A percentile compares a stretch with the other conserved stretches of the same genome.
Evolutionary conservation across 2,113 vertebrate genomes (phyloP).

Genomic region (Leptocoma aspasia): DNA sequence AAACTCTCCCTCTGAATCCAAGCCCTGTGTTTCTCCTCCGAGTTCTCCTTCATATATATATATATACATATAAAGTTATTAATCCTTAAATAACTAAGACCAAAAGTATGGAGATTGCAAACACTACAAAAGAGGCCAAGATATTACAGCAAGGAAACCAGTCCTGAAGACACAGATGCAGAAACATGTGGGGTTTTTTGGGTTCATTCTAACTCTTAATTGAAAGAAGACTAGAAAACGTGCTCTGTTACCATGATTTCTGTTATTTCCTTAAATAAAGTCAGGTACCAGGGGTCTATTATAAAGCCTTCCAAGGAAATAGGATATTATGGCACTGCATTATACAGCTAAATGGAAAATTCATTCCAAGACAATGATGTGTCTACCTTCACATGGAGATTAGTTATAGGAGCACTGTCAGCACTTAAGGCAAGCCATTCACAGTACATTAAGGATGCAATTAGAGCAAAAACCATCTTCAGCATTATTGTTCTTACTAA

Average conservation of each 20-base stretch:
- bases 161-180: background rate
- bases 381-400: conserved; percentile 58
- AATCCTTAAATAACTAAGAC: background rate
- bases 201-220: background rate
- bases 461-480: conserved; percentile 63
- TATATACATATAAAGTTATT: background rate
- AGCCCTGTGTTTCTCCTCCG: background rate
- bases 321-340: conserved; percentile 4
- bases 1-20: background rate
- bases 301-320: conserved; percentile 18
- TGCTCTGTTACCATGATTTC: background rate
- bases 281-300: background rate
- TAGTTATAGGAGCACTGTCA: conserved; percentile 63
- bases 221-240: background rate
- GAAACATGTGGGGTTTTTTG: accelerated
- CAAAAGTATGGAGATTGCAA: background rate
- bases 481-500: conserved; percentile 69
- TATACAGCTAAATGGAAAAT: conserved; percentile 56
- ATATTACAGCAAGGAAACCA: background rate
- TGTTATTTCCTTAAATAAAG: background rate
- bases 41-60: background rate
- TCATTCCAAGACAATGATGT: conserved; percentile 39
- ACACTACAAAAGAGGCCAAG: background rate
- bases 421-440: conserved; percentile 67
- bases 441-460: conserved; percentile 61